These are phyloP conservation scores for Microcebus ravelobensis DNA, from an alignment of 2,113 vertebrate genomes.

Conservation along the genomic window DNA sequence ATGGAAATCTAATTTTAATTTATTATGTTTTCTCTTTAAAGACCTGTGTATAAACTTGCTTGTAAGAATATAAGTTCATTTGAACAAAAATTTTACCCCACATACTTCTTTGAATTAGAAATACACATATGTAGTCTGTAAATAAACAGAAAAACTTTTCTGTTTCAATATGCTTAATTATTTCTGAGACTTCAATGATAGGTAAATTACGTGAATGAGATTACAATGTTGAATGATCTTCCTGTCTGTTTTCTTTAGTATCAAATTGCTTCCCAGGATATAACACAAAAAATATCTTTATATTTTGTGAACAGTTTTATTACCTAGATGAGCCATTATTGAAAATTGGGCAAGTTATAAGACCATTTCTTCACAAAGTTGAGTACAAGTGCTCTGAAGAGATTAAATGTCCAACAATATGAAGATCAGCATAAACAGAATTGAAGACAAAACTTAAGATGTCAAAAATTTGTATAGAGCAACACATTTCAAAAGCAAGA, in stretches of 20 bases:
- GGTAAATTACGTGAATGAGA: background rate
- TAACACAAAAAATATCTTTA: background rate
- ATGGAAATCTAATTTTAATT: background rate
- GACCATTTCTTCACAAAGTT: conserved; percentile 17
- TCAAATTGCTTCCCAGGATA: background rate
- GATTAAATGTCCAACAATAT: conserved; percentile 27
- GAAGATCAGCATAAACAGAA: background rate
- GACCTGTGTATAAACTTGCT: background rate
- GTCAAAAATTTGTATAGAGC: background rate
- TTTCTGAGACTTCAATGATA: background rate
- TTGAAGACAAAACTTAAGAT: background rate
- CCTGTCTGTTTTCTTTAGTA: background rate
- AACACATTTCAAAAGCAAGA: conserved; percentile 5
- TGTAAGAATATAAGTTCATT: background rate
- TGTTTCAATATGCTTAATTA: background rate
- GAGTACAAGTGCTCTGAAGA: background rate
- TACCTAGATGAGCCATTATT: background rate
- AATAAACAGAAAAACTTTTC: background rate
- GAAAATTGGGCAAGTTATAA: conserved; percentile 42
- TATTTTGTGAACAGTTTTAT: background rate
- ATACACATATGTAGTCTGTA: background rate
- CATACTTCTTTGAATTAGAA: background rate
- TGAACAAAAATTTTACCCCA: background rate
- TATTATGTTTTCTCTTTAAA: background rate
- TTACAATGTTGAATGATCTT: background rate